Evolutionary conservation across 2,113 vertebrate species (phyloP).

Genomic region (Petromus typicus): DNA sequence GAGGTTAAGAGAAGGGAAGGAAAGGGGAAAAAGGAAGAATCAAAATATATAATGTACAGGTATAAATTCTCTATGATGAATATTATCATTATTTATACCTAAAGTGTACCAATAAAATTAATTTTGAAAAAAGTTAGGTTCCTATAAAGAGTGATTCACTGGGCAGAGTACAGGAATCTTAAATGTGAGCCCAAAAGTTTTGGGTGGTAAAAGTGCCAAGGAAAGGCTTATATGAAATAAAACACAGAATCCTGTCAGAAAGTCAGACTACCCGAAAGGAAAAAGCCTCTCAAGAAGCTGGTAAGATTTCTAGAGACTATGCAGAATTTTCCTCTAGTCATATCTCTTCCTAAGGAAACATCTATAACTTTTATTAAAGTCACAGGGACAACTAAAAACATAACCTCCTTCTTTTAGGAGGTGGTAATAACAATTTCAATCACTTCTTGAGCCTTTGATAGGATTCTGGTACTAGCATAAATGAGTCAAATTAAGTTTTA

Average conservation of each 20-base stretch:
- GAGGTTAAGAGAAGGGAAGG: neutral
- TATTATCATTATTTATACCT: no score
- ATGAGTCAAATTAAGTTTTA: neutral
- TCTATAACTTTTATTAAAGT: neutral
- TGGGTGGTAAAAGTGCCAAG: neutral
- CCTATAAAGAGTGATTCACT: neutral
- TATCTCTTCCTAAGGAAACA: neutral
- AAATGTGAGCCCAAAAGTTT: neutral
- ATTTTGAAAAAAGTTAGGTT: neutral
- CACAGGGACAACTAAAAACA: neutral
- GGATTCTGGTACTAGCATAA: neutral
- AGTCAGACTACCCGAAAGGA: neutral
- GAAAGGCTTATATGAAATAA: neutral
- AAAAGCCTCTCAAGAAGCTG: neutral
- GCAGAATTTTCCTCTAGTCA: neutral
- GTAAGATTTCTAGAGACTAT: conserved; percentile 20
- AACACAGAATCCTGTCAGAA: neutral
- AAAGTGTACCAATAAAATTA: neutral
- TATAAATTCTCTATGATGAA: no score
- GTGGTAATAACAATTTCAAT: neutral
- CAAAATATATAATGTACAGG: no score
- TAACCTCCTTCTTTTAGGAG: neutral
- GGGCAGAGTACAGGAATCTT: neutral
- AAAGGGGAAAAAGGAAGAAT: no score
- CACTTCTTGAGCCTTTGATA: neutral